Percentiles rank a stretch among this genome's conserved stretches.
phyloP scores from a whole-genome alignment of 1,140 invertebrate species.

The Lepidurus arcticus region DNA sequence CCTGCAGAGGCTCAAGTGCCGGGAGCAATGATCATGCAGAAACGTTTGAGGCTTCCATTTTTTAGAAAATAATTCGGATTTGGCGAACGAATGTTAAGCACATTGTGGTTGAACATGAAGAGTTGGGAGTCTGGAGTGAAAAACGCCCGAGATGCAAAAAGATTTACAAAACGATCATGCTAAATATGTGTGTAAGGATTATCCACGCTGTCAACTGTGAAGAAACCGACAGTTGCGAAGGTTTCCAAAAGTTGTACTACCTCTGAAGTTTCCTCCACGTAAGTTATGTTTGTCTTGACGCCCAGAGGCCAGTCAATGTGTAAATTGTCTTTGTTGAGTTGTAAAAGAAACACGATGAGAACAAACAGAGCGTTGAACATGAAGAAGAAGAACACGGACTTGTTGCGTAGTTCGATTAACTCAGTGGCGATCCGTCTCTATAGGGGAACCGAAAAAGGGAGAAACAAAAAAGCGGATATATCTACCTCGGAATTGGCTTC shows the following conservation, averaged over 20 bases:
- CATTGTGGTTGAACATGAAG: too few species aligned
- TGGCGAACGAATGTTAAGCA: too few species aligned
- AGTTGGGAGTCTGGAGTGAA: too few species aligned
- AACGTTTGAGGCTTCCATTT: too few species aligned
- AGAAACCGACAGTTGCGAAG: too few species aligned
- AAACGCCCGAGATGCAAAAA: too few species aligned
- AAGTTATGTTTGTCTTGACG: constrained; percentile 89
- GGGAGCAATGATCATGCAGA: too few species aligned
- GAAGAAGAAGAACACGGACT: constrained; percentile 94
- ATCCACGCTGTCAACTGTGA: too few species aligned
- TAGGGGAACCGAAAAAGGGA: constrained; percentile 40
- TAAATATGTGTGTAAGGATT: too few species aligned
- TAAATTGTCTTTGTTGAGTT: constrained; percentile 94
- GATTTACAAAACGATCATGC: too few species aligned
- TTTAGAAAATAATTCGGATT: too few species aligned
- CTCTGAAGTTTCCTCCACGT: constrained; percentile 81
- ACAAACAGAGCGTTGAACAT: constrained; percentile 99
- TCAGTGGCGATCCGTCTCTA: constrained; percentile 80
- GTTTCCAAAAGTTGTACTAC: constrained; percentile 46
- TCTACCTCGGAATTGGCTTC: constrained; percentile 28
- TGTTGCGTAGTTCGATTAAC: constrained; percentile 88
- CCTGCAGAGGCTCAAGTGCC: too few species aligned
- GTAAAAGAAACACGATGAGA: constrained; percentile 94
- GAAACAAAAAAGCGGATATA: constrained; percentile 24
- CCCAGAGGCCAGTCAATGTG: constrained; percentile 91